Evolutionary conservation across 2,113 vertebrate species (phyloP).

Genomic region (Hydrolagus affinis): DNA sequence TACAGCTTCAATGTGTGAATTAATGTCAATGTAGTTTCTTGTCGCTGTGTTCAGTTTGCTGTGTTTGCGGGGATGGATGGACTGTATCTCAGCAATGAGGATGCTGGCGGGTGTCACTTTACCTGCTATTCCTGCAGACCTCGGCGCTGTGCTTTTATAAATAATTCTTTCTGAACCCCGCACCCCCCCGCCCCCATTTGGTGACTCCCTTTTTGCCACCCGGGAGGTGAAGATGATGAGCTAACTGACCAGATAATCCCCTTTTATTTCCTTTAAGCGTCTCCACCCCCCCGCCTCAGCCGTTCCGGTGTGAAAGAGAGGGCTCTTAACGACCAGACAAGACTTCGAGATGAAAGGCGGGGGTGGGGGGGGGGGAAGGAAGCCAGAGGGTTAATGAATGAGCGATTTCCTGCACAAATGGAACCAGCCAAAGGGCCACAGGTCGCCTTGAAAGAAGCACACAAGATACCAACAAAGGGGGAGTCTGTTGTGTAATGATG

Average conservation of each 20-base stretch:
- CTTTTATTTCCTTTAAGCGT: conserved; percentile 27
- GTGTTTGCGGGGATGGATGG: neutral
- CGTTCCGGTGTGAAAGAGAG: conserved; percentile 26
- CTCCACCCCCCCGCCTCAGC: too few relatives aligned
- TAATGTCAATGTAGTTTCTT: too few relatives aligned
- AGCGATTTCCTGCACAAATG: conserved; percentile 28
- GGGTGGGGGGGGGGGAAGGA: too few relatives aligned
- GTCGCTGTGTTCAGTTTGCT: too few relatives aligned
- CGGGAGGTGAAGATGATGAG: conserved; percentile 20
- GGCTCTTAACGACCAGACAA: conserved; percentile 30
- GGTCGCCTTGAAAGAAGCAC: conserved; percentile 18
- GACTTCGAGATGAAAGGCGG: conserved; percentile 27
- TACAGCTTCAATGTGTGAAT: too few relatives aligned
- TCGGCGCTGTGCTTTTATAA: conserved; percentile 15
- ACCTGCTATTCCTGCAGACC: neutral
- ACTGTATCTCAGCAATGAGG: neutral
- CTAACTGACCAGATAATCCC: conserved; percentile 27
- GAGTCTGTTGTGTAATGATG: conserved; percentile 2
- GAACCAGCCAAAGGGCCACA: conserved; percentile 15
- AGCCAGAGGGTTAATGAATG: conserved; percentile 32
- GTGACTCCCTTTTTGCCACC: conserved; percentile 10
- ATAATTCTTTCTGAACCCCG: conserved; percentile 10
- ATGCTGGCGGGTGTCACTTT: neutral
- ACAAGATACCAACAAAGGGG: conserved; percentile 14
- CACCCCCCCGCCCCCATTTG: too few relatives aligned